Base-by-base conservation (phyloP, 2,113 vertebrate genomes). In the Cairina moschata region DNA sequence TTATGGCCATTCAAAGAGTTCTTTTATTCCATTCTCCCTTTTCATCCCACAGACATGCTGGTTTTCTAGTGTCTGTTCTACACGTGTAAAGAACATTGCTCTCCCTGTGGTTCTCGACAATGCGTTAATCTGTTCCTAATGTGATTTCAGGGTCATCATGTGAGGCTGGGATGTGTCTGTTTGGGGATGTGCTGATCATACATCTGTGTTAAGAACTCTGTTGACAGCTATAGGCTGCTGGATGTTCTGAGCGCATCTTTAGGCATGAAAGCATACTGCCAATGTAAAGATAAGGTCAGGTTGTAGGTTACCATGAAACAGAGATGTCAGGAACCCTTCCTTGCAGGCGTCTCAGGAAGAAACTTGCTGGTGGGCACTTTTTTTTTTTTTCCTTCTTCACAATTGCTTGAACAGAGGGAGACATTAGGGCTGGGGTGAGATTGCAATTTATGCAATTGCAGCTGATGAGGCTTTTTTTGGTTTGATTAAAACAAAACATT, bases 141-240 rank as follows among this genome's bases (percentile, higher is more conserved):
- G 76, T 75, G 90, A 79, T 93, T 88, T 79, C 68, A 95, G 73
- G 72, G 62, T 85, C 54, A 32, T 65, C 62, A 1, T 54, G 54
- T 62, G 60, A 92, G 58, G 9, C 56, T 95, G 90, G 54, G 83
- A 56, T 75, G 54, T 4, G 2, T 65, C 68, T 81, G 0, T 29
- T 32, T 72, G 40, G 65, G 52, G 68, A 36, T 74, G 32, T n/a
- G 25, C 14, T 71, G 21, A 21, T 32, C 4, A 2, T 77, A 14
- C 20, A 20, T 59, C 80, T 74, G 13, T 81, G 1, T n/a, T 77
- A 58, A 34, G 50, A 67, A 40, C 50, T 85, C n/a, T 59, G 82
- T 50, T 92, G 91, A 62, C 74, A 82, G 58, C 38, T 23, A 2
- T 6, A 44, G 67, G n/a, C 72, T 88, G 28, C 31, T 58, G 72